Base-by-base conservation (phyloP, 2,797 vertebrate genomes). In the Rhinatrema bivittatum region DNA sequence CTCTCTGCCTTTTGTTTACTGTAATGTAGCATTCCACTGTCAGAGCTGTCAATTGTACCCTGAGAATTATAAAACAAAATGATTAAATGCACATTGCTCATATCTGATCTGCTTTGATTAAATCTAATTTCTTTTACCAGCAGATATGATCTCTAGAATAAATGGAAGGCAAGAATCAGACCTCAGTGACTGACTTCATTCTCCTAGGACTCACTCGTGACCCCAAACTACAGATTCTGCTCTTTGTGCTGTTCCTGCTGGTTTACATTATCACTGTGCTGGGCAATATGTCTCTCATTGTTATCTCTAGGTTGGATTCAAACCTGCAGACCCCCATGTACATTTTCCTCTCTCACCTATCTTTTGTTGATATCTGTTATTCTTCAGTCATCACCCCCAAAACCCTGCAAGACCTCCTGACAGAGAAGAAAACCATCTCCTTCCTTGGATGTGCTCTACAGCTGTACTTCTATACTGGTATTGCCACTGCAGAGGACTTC, bases 401-500 rank as follows among this genome's bases (percentile, higher is more conserved):
- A 44, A 38, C 65, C 31, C 54, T 70, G 5, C 36, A 28, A 32
- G 60, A 53, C 16, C 28, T 61, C 16, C 10, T 59, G 1, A 50
- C 22, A 25, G 40, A 54, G 20, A 49, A 30, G 12, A 61, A 42
- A 42, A 5, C 30, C 6, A 40, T 56, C 17, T 46, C 37, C 3
- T 61, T 53, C 24, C 41, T 29, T 26, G 43, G 36, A 15, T 67
- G 53, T 20, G 36, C 67, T 17, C 34, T 18, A 4, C 53, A 69
- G 19, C 37, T 67, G 25, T 70, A 65, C 29, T 24, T 38, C 17
- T 46, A 53, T 31, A 42, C 62, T 36, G 52, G 62, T 10, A 49
- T 56, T 45, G 68, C 50, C 16, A 68, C 53, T n/a, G 58, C 60
- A 36, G 68, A 73, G 39, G 72, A 68, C 32, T 70, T 73, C 24